Conservation (phyloP, 2,888 invertebrate species). For the Didymodactylos carnosus region DNA sequence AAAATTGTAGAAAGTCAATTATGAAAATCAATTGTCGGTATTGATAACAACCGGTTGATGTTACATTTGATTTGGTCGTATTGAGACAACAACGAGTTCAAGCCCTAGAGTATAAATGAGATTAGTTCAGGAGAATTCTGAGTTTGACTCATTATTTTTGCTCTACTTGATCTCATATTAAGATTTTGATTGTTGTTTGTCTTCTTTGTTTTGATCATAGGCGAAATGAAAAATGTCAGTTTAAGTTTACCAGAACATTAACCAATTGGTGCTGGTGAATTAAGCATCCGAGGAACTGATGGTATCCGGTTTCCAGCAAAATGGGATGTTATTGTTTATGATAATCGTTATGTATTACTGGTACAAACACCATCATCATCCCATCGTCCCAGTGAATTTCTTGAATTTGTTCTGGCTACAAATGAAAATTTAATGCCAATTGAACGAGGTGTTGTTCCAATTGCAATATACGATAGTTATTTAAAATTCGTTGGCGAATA, state of each 20-base stretch:
- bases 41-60: neutral
- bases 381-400: neutral
- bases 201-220: neutral
- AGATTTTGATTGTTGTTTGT: too few species aligned
- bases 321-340: neutral
- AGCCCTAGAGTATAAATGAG: too few species aligned
- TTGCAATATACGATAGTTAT: neutral
- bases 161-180: too few species aligned
- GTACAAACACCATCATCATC: neutral
- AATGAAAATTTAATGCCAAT: neutral
- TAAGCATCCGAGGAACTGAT: neutral
- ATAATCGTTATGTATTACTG: neutral
- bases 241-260: neutral
- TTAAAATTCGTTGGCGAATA: neutral
- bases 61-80: neutral
- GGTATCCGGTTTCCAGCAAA: neutral
- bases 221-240: neutral
- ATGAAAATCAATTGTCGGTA: neutral
- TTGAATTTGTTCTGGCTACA: neutral
- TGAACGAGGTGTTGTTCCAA: neutral
- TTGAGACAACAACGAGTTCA: neutral
- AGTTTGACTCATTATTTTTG: too few species aligned
- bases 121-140: too few species aligned
- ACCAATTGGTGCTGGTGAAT: neutral
- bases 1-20: neutral